These are phyloP conservation scores for Sebastes baramenuke DNA, from an alignment of 2,797 vertebrate genomes.

Conservation along the genomic window DNA sequence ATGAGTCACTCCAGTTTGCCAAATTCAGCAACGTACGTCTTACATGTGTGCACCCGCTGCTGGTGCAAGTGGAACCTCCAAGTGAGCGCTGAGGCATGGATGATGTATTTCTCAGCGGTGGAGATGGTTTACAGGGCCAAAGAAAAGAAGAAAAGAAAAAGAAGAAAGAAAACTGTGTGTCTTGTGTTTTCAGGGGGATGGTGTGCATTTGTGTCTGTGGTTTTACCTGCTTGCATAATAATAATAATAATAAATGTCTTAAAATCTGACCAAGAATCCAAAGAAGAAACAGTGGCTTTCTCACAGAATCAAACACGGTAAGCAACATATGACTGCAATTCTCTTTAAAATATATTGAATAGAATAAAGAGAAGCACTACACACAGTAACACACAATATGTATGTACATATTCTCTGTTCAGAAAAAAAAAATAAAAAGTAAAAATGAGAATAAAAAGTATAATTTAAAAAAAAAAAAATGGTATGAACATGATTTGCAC, in stretches of 20 bases:
- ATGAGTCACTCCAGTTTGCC: constrained; percentile 78
- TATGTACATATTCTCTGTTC: constrained; percentile 26
- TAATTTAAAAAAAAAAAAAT: constrained; percentile 46
- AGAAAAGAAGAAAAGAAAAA: not conserved
- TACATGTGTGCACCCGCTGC: constrained; percentile 43
- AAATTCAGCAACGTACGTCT: constrained; percentile 61
- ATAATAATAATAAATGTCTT: constrained; percentile 1
- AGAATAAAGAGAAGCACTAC: constrained; percentile 34
- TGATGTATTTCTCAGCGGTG: constrained; percentile 54
- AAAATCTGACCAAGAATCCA: not conserved
- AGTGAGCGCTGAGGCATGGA: constrained; percentile 58
- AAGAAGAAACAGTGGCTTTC: not conserved
- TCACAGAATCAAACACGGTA: constrained; percentile 27
- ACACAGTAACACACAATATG: constrained; percentile 55
- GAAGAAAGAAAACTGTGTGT: not conserved
- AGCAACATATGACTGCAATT: not conserved
- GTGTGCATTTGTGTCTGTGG: constrained; percentile 5
- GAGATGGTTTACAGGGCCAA: constrained; percentile 52
- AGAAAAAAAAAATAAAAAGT: constrained; percentile 6
- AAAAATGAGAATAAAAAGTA: constrained; percentile 16
- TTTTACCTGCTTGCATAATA: not conserved
- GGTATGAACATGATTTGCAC: constrained; percentile 80
- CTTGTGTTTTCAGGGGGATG: constrained; percentile 10
- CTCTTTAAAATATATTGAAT: not conserved
- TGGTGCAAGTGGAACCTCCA: constrained; percentile 57